Base-by-base conservation (phyloP, 1,140 invertebrate genomes). In the Choristoneura fumiferana region DNA sequence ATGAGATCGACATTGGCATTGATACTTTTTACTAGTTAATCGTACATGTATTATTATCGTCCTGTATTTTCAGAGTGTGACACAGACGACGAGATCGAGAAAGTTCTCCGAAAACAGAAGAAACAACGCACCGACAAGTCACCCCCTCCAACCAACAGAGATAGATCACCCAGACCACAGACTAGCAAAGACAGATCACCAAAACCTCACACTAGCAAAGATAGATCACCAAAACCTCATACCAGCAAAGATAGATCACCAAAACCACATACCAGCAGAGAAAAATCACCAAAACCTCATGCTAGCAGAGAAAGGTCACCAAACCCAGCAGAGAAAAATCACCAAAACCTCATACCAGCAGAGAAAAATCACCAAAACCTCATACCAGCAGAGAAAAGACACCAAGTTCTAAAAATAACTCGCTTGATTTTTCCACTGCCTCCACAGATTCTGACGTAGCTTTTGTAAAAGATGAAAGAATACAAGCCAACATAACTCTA, bases 51-150 rank as follows among this genome's bases (percentile, higher is more conserved):
- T n/a, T n/a, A n/a, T n/a, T n/a, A n/a, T n/a, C n/a, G n/a, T n/a
- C n/a, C n/a, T n/a, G n/a, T 29, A 17, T 53, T 60, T 53, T 4
- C 62, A 69, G 76, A 74, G 14, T 56, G 55, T 2, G 91, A 92
- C 64, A 92, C 90, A 0, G 91, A 92, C 62, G 91, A 92, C 54
- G 91, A 91, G 70, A 88, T 92, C 34, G 85, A 91, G 60, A 82
- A 80, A 56, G 86, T 89, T 43, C 67, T 58, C 38, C 70, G 60
- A 65, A 76, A 84, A 58, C 68, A 71, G 49, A 72, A 70, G 33
- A 62, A 61, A 33, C 60, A 33, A 18, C 62, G 34, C 3, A 67
- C 13, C 15, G 22, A 29, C 4, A 45, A 15, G 4, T 45, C 38
- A 9, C 22, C 18, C 38, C 15, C 37, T 8, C 35, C 37, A 39